Evolutionary conservation across 2,113 vertebrate species (phyloP).

Genomic region (Pseudolaguvia tuberculata): DNA sequence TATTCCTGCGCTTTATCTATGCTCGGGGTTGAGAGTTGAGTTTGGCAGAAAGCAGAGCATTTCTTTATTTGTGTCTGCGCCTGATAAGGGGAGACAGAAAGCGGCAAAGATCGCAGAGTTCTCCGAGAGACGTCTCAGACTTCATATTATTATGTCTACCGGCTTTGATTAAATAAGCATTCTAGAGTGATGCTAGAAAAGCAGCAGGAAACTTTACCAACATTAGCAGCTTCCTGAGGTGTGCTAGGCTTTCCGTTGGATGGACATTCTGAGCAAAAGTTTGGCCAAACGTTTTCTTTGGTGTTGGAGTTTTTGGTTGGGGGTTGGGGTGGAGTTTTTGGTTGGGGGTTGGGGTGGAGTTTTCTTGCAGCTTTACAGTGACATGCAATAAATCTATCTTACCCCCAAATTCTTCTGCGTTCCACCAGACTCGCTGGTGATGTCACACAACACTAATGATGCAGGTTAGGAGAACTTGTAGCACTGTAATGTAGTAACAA

Average conservation of each 20-base stretch:
- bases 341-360: no score
- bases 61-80: slow-evolving; percentile 11
- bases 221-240: neutral
- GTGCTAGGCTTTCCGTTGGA: neutral
- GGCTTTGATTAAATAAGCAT: slow-evolving; percentile 7
- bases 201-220: neutral
- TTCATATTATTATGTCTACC: neutral
- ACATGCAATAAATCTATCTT: neutral
- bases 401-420: neutral
- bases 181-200: neutral
- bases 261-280: neutral
- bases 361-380: neutral
- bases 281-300: neutral
- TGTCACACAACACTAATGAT: neutral
- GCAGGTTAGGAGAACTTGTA: neutral
- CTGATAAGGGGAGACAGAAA: slow-evolving; percentile 1
- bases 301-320: neutral
- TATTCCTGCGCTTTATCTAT: neutral
- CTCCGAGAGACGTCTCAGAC: neutral
- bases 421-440: neutral
- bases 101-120: neutral
- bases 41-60: neutral
- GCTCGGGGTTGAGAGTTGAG: neutral
- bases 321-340: neutral
- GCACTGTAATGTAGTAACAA: no score